A percentile compares a stretch with the other conserved stretches of the same genome.
phyloP scores from a whole-genome alignment of 2,888 invertebrate species.

The Zootermopsis nevadensis region DNA sequence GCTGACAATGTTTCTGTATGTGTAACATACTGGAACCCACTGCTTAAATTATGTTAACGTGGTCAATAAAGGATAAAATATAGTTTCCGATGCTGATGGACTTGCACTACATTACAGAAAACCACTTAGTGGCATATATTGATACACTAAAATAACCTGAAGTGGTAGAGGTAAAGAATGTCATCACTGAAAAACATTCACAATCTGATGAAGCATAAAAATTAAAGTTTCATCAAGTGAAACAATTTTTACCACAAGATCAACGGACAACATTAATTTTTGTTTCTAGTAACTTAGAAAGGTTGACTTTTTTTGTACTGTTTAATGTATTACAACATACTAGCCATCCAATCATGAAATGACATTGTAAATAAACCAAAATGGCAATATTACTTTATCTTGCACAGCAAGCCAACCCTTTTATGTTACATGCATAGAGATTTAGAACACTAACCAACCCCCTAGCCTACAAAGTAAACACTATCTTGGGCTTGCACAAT shows the following conservation, averaged over 20 bases:
- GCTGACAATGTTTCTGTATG: background rate
- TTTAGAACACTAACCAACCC: constrained; percentile 38
- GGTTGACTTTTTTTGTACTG: constrained; percentile 28
- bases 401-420: constrained; percentile 38
- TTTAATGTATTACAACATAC: background rate
- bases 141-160: background rate
- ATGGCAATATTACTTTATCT: background rate
- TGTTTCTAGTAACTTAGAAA: constrained; percentile 22
- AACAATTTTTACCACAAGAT: constrained; percentile 31
- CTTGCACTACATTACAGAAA: background rate
- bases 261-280: constrained; percentile 26
- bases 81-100: background rate
- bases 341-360: background rate
- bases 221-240: constrained; percentile 20
- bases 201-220: constrained; percentile 14
- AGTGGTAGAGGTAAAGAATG: background rate
- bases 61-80: background rate
- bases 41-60: background rate
- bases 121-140: constrained; percentile 6
- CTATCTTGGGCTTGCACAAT: constrained; percentile 10
- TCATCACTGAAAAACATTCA: constrained; percentile 25
- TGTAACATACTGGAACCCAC: background rate
- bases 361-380: background rate
- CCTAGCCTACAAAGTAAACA: constrained; percentile 15
- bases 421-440: constrained; percentile 23